These are phyloP conservation scores for Drosophila prostipennis DNA, from an alignment of 2,888 invertebrate species.

Conservation along the genomic window DNA sequence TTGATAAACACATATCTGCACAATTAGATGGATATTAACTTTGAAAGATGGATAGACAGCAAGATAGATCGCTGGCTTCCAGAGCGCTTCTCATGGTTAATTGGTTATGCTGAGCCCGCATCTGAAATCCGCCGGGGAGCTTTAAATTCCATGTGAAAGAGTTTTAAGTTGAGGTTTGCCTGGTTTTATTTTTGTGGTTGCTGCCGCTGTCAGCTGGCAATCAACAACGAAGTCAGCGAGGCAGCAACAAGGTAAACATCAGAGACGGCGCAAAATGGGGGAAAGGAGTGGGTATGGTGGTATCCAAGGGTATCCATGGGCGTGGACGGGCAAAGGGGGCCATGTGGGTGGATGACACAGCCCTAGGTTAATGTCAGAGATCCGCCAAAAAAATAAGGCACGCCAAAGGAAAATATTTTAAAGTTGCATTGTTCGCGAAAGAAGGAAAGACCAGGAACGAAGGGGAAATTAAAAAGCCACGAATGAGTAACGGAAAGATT, in stretches of 20 bases:
- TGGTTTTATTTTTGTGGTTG: conserved; percentile 26
- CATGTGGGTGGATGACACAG: conserved; percentile 50
- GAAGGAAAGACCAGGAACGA: conserved; percentile 19
- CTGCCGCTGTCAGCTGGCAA: conserved; percentile 67
- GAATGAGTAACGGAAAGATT: conserved; percentile 55
- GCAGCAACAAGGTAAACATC: conserved; percentile 70
- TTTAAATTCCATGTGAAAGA: conserved; percentile 47
- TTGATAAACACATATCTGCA: conserved; percentile 15
- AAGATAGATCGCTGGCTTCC: conserved; percentile 32
- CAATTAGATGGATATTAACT: conserved; percentile 15
- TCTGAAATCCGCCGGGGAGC: conserved; percentile 27
- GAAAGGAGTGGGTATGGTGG: conserved; percentile 10
- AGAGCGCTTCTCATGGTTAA: conserved; percentile 42
- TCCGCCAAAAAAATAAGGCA: conserved; percentile 24
- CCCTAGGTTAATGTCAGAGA: conserved; percentile 51
- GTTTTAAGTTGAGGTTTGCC: conserved; percentile 29
- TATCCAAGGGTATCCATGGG: neutral
- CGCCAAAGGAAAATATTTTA: conserved; percentile 57
- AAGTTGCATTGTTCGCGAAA: conserved; percentile 68
- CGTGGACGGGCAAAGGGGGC: neutral
- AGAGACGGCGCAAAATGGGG: conserved; percentile 29
- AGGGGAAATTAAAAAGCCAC: conserved; percentile 60
- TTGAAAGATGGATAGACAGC: conserved; percentile 23
- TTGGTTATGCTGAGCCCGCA: conserved; percentile 45
- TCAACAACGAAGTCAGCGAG: conserved; percentile 73